These are phyloP conservation scores for chimpanzee (Pan troglodytes) DNA, from an alignment of 2,113 vertebrate genomes.

Conservation along the genomic window DNA sequence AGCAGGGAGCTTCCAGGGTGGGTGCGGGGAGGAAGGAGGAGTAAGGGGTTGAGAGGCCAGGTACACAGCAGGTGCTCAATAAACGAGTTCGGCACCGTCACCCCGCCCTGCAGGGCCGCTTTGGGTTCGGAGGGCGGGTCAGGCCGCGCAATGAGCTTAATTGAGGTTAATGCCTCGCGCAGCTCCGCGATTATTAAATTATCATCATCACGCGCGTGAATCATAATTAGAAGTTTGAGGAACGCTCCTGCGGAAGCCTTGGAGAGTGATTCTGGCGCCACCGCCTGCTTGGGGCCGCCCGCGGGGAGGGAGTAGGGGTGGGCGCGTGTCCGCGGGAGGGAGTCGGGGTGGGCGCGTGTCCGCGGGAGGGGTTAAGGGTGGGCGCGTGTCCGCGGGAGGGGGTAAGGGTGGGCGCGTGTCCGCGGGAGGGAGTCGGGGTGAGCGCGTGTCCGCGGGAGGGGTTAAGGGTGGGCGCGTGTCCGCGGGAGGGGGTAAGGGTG, in stretches of 20 bases:
- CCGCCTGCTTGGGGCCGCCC: background rate
- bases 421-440: too few relatives aligned
- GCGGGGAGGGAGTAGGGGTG: background rate
- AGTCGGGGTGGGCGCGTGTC: background rate
- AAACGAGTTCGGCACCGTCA: background rate
- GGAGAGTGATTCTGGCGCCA: slow-evolving; percentile 68
- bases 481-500: too few relatives aligned
- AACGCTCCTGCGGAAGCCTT: slow-evolving; percentile 78
- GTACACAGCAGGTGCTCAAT: background rate
- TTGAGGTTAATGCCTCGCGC: slow-evolving; percentile 95
- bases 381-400: too few relatives aligned
- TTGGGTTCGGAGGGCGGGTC: slow-evolving; percentile 71
- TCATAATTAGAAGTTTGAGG: slow-evolving; percentile 94
- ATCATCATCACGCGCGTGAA: slow-evolving; percentile 92
- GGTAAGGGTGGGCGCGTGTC: too few relatives aligned
- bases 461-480: too few relatives aligned
- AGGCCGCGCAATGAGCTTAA: slow-evolving; percentile 91
- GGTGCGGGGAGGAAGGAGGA: background rate
- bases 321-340: background rate
- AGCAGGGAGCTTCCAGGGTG: background rate
- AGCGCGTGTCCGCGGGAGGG: too few relatives aligned
- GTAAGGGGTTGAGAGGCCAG: too few relatives aligned
- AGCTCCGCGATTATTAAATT: slow-evolving; percentile 95
- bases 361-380: too few relatives aligned
- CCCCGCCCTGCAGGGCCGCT: background rate